A percentile compares a stretch with the other conserved stretches of the same genome.
These are phyloP conservation scores for Arbacia lixula DNA, from an alignment of 53 echinoderm and acorn worm genomes.

Conservation along the genomic window DNA sequence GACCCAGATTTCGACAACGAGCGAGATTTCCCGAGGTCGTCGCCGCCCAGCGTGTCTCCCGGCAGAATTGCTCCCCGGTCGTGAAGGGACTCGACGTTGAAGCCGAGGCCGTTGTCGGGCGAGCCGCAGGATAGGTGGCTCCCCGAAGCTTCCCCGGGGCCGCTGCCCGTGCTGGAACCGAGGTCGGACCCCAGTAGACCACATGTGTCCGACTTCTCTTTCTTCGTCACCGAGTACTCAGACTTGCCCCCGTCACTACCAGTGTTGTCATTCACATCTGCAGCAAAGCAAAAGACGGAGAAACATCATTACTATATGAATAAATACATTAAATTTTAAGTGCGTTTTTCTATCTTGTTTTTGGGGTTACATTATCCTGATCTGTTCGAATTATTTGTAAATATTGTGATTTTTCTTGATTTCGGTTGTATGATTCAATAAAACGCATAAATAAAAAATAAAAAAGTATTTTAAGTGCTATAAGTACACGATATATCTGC, in stretches of 20 bases:
- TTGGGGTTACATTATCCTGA: no score
- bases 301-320: no score
- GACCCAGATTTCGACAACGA: slow-evolving; percentile 60
- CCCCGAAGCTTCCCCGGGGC: slow-evolving; percentile 61
- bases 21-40: slow-evolving; percentile 25
- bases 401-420: no score
- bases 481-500: no score
- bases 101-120: slow-evolving; percentile 58
- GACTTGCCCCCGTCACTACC: slow-evolving; percentile 42
- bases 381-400: no score
- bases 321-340: no score
- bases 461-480: no score
- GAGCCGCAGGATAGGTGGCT: slow-evolving; percentile 69
- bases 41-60: background rate
- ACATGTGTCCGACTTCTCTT: slow-evolving; percentile 72
- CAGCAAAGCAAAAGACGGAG: no score
- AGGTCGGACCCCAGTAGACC: slow-evolving; percentile 34
- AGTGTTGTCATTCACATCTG: slow-evolving; percentile 71
- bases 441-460: no score
- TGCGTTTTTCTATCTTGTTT: no score
- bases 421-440: no score
- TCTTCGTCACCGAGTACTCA: slow-evolving; percentile 65
- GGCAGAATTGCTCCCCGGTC: slow-evolving; percentile 13
- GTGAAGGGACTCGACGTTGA: slow-evolving; percentile 65
- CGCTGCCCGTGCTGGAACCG: slow-evolving; percentile 17